A percentile compares a stretch with the other conserved stretches of the same genome.
These are phyloP conservation scores for Rana temporaria DNA, from an alignment of 2,113 vertebrate species.

Conservation along the genomic window DNA sequence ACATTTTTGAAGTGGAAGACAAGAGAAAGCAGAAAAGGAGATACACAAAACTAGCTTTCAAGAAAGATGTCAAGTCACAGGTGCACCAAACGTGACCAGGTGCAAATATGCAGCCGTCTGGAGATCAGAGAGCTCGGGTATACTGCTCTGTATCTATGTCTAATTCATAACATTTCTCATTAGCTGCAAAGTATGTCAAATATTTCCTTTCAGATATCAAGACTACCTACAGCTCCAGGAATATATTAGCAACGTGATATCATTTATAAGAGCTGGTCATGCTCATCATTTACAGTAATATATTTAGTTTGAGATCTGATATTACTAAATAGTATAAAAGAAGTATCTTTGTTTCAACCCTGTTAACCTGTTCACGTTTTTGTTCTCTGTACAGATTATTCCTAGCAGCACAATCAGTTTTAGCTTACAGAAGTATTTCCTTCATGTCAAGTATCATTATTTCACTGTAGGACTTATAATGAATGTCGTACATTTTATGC, in stretches of 20 bases:
- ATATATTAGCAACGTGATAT: neutral
- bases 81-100: constrained; percentile 42
- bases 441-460: too few species aligned
- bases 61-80: constrained; percentile 31
- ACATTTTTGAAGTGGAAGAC: constrained; percentile 15
- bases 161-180: constrained; percentile 48
- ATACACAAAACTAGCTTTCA: constrained; percentile 47
- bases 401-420: too few species aligned
- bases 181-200: constrained; percentile 49
- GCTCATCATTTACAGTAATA: neutral
- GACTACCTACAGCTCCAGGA: neutral
- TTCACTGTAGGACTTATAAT: too few species aligned
- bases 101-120: constrained; percentile 50
- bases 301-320: too few species aligned
- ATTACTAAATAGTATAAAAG: too few species aligned
- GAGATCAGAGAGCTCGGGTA: constrained; percentile 49
- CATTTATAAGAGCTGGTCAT: neutral
- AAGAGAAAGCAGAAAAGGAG: constrained; percentile 14
- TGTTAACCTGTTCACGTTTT: too few species aligned
- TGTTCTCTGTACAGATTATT: too few species aligned
- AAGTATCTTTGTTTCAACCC: too few species aligned
- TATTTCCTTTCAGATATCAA: constrained; percentile 26
- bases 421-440: too few species aligned
- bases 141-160: constrained; percentile 45
- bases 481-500: too few species aligned